phyloP scores from a whole-genome alignment of 1,140 invertebrate species.

The Ceratosolen solmsi region DNA sequence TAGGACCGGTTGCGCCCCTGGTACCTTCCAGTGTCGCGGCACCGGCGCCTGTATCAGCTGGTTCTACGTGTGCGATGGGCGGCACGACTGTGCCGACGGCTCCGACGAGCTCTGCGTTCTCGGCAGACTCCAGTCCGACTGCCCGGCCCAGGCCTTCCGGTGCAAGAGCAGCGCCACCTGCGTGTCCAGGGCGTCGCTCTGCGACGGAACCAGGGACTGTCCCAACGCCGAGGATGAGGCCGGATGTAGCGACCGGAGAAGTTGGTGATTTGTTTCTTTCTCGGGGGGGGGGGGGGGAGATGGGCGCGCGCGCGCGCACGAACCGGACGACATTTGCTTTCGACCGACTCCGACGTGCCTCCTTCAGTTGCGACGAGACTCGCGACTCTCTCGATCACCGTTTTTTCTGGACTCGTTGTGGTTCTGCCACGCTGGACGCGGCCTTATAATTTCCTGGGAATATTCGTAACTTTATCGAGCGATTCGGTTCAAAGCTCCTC shows the following conservation, averaged over 20 bases:
- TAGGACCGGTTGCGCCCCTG: constrained; percentile 83
- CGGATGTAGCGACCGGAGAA: constrained; percentile 78
- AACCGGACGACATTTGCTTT: too few species aligned
- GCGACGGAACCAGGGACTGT: constrained; percentile 86
- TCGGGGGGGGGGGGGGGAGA: too few species aligned
- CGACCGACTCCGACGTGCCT: too few species aligned
- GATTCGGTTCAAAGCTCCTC: too few species aligned
- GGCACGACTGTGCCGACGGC: constrained; percentile 87
- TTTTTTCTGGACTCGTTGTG: too few species aligned
- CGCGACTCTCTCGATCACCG: too few species aligned
- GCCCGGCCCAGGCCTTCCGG: constrained; percentile 78
- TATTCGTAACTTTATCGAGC: too few species aligned
- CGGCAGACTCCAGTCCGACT: constrained; percentile 52
- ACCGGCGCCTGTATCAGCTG: constrained; percentile 90
- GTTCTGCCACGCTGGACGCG: too few species aligned
- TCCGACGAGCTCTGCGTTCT: constrained; percentile 85
- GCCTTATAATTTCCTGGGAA: too few species aligned
- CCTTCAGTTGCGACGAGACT: too few species aligned
- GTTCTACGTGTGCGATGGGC: constrained; percentile 95
- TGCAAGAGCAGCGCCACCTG: constrained; percentile 80
- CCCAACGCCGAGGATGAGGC: constrained; percentile 86
- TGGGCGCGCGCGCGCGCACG: too few species aligned
- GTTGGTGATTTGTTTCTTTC: constrained; percentile 70
- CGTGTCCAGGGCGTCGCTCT: constrained; percentile 82
- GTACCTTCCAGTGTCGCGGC: constrained; percentile 88